Percentiles rank a stretch among this genome's conserved stretches.
phyloP scores from a whole-genome alignment of 2,888 invertebrate genomes.

The Epirrita christyi region DNA sequence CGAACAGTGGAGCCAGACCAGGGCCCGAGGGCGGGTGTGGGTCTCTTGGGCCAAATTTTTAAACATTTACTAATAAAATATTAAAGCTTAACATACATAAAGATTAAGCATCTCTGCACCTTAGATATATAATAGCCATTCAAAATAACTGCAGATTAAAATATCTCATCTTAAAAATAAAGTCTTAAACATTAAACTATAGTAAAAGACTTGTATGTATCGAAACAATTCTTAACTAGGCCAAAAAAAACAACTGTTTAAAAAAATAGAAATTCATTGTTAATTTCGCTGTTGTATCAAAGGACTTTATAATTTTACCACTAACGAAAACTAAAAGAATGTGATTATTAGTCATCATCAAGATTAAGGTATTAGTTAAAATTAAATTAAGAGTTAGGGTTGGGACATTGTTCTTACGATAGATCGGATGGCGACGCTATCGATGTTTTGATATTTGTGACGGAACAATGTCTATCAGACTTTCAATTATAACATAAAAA shows the following conservation, averaged over 20 bases:
- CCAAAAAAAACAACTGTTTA: conserved; percentile 64
- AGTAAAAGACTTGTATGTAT: conserved; percentile 72
- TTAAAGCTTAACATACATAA: conserved; percentile 86
- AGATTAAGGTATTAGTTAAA: conserved; percentile 58
- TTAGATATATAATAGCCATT: conserved; percentile 84
- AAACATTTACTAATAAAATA: conserved; percentile 85
- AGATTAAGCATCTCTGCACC: conserved; percentile 85
- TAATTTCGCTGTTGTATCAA: conserved; percentile 72
- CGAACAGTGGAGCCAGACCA: conserved; percentile 36
- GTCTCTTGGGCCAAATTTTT: conserved; percentile 72
- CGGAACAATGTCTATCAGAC: conserved; percentile 67
- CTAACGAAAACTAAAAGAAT: conserved; percentile 54
- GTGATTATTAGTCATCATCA: conserved; percentile 57
- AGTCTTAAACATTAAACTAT: conserved; percentile 82
- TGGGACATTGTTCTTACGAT: conserved; percentile 62
- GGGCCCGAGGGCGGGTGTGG: conserved; percentile 54
- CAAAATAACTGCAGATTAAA: conserved; percentile 84
- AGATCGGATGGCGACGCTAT: conserved; percentile 26
- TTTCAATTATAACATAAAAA: conserved; percentile 60
- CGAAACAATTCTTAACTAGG: conserved; percentile 75
- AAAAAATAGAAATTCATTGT: conserved; percentile 69
- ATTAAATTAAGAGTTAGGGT: conserved; percentile 57
- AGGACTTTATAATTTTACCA: conserved; percentile 45
- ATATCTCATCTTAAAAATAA: conserved; percentile 84
- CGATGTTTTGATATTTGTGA: conserved; percentile 41